Base-by-base conservation (phyloP, 2,888 invertebrate species). In the Cryptops parisi region DNA sequence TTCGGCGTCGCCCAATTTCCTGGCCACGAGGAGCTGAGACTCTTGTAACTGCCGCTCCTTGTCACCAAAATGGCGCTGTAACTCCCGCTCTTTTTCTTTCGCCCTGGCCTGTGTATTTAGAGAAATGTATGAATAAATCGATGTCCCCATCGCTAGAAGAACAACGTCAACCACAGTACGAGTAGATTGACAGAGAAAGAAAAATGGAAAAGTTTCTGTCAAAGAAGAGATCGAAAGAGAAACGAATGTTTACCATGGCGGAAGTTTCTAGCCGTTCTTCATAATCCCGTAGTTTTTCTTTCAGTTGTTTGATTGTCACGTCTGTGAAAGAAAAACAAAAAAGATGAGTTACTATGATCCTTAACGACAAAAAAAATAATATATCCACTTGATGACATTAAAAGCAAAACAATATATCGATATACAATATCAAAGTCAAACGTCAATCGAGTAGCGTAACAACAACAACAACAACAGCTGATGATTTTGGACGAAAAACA, bases 221-320 rank as follows among this genome's bases (percentile, higher is more conserved):
- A 12, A 25, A 25, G 27, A 22, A 40, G 19, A 2, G 2, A 54
- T 26, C 33, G 17, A 26, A 25, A 17, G 17, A 25, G 3, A n/a
- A 27, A 27, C n/a, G 44, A 25, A n/a, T 1, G 23, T 55, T 53
- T 41, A 59, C 59, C 58, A 58, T 55, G 47, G 57, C 54, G 17
- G 67, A 65, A 25, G 66, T 63, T 59, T 73, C 72, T 57, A 71
- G 63, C 56, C 67, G 66, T 45, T 71, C 71, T 60, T 73, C 72
- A 59, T 69, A 67, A 58, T 71, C 69, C 59, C 67, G 68, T 38
- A 74, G 61, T 58, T 70, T 67, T 53, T 74, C 74, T 58, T 67
- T 67, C 58, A 74, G 63, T 62, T 70, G 69, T 60, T 74, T 73
- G 58, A 75, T 71, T 56, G 74, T 74, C 59, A 74, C 72, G 55